A percentile compares a stretch with the other conserved stretches of the same genome.
These are phyloP conservation scores for Meta bourneti DNA, from an alignment of 2,888 invertebrate genomes.

Conservation along the genomic window DNA sequence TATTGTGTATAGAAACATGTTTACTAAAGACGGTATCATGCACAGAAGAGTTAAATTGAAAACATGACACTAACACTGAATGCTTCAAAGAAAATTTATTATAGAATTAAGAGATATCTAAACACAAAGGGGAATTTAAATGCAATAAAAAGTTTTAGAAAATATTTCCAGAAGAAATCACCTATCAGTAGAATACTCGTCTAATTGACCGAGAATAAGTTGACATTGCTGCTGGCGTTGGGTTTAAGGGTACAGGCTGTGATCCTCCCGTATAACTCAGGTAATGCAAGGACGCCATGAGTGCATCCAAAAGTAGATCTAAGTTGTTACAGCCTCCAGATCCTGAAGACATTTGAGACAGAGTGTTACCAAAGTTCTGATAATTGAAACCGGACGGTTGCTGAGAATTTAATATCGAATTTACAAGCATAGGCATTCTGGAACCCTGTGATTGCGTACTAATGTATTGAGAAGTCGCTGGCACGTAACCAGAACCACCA, in stretches of 20 bases:
- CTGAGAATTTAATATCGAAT: neutral
- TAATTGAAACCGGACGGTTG: slow-evolving; percentile 28
- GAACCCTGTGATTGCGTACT: neutral
- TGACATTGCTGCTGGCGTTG: slow-evolving; percentile 2
- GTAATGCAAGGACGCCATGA: slow-evolving; percentile 16
- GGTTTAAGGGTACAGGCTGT: neutral
- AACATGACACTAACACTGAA: too few species aligned
- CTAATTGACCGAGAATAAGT: slow-evolving; percentile 1
- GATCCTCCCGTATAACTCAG: neutral
- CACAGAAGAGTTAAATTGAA: too few species aligned
- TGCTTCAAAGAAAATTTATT: too few species aligned
- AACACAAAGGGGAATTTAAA: too few species aligned
- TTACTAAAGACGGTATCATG: too few species aligned
- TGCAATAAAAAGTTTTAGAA: too few species aligned
- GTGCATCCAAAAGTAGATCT: slow-evolving; percentile 9
- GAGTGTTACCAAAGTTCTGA: slow-evolving; percentile 5
- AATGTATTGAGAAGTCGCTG: too few species aligned
- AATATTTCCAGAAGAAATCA: too few species aligned
- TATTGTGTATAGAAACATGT: too few species aligned
- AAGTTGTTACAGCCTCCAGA: slow-evolving; percentile 15
- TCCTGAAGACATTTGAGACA: slow-evolving; percentile 17
- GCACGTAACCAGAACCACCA: too few species aligned
- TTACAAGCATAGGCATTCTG: neutral
- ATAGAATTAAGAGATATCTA: too few species aligned
- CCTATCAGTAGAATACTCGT: slow-evolving; percentile 6